Conservation (phyloP, 2,797 vertebrate species). For the Furcifer pardalis region DNA sequence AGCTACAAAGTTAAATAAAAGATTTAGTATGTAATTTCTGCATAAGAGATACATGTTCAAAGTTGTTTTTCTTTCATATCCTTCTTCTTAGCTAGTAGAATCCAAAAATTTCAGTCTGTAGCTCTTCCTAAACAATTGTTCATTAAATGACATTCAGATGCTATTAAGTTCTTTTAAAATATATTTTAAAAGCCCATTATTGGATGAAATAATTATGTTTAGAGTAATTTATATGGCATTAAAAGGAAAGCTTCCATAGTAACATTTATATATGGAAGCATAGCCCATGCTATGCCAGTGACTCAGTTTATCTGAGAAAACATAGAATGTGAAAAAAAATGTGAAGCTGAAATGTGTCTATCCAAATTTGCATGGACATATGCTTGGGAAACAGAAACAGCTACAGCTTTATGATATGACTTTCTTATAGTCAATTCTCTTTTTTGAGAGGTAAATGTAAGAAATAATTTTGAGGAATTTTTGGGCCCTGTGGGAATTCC, state of each 20-base stretch:
- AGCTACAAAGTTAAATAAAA: rapidly evolving
- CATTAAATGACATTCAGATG: rapidly evolving
- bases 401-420: not conserved
- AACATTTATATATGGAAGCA: not conserved
- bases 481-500: too few species aligned
- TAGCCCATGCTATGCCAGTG: not conserved
- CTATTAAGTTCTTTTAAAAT: not conserved
- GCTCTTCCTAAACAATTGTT: not conserved
- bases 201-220: constrained; percentile 4
- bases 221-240: not conserved
- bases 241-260: not conserved
- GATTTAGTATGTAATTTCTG: rapidly evolving
- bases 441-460: too few species aligned
- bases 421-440: not conserved
- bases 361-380: not conserved
- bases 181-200: not conserved
- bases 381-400: not conserved
- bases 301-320: not conserved
- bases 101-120: not conserved
- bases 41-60: rapidly evolving
- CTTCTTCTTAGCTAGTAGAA: not conserved
- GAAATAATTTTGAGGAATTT: too few species aligned
- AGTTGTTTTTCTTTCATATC: not conserved
- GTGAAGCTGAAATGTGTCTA: not conserved
- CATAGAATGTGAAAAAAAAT: not conserved